Evolutionary conservation across 2,797 vertebrate species (phyloP).

Genomic region (Rallus crepitans): DNA sequence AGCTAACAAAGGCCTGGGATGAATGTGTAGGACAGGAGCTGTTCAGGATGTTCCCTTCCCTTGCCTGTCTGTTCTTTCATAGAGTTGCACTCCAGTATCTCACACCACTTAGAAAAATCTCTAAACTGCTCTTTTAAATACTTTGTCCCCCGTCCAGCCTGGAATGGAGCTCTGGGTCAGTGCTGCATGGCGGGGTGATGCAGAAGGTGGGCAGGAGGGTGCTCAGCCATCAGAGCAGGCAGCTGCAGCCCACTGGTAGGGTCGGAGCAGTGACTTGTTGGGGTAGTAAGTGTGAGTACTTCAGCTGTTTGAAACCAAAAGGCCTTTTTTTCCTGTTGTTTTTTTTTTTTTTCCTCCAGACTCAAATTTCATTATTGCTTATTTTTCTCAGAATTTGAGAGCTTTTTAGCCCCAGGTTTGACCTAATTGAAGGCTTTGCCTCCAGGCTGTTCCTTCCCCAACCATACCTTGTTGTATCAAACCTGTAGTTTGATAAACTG

Average conservation of each 20-base stretch:
- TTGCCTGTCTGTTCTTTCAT: not conserved
- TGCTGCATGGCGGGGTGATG: not conserved
- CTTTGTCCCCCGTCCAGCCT: not conserved
- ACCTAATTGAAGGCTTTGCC: conserved; percentile 37
- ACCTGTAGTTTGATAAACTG: not conserved
- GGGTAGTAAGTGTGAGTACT: not conserved
- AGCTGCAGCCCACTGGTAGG: not conserved
- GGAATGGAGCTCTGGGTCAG: not conserved
- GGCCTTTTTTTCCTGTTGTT: not conserved
- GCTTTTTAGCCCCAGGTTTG: conserved; percentile 14
- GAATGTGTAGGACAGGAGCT: not conserved
- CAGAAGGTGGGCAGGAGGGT: not conserved
- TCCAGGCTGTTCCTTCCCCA: conserved; percentile 31
- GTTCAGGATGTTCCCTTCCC: not conserved
- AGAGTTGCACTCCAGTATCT: not conserved
- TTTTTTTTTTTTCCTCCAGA: not conserved
- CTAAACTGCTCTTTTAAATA: not conserved
- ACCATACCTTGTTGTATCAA: not conserved
- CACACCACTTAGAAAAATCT: not conserved
- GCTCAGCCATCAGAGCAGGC: not conserved
- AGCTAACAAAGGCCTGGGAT: not conserved
- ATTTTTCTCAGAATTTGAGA: not conserved
- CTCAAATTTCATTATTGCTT: not conserved
- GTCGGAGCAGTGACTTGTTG: not conserved
- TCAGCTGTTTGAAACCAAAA: not conserved